phyloP scores from a whole-genome alignment of 1,140 invertebrate species.

The Tetramorium simillimum region DNA sequence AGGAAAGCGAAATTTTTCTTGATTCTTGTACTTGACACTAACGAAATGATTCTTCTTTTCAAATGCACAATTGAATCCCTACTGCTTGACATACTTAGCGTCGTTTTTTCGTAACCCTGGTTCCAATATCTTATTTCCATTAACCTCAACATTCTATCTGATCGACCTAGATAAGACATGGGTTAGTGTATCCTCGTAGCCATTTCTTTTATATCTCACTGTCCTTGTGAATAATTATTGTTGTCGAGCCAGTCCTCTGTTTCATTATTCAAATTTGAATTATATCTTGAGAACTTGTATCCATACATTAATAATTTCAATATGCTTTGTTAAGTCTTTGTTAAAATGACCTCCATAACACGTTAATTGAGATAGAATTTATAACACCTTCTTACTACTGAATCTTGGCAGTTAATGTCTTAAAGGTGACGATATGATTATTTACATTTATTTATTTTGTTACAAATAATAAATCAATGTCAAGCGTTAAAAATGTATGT shows the following conservation, averaged over 20 bases:
- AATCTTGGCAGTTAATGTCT: background rate
- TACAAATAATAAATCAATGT: background rate
- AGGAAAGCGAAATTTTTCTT: background rate
- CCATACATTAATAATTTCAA: background rate
- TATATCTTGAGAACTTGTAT: background rate
- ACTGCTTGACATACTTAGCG: slow-evolving; percentile 56
- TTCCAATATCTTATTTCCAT: slow-evolving; percentile 75
- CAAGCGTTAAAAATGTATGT: background rate
- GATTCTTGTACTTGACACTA: background rate
- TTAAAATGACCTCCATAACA: background rate
- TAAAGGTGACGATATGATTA: too few species aligned
- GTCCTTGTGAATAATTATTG: slow-evolving; percentile 43
- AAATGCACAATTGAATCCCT: slow-evolving; percentile 22
- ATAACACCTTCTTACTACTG: background rate
- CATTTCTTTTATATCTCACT: slow-evolving; percentile 32
- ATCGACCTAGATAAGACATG: slow-evolving; percentile 68
- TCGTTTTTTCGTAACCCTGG: slow-evolving; percentile 73
- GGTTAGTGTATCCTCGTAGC: background rate
- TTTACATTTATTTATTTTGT: too few species aligned
- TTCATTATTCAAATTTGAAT: slow-evolving; percentile 5
- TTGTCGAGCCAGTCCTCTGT: slow-evolving; percentile 15
- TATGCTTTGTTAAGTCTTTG: background rate
- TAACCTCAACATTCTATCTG: slow-evolving; percentile 76
- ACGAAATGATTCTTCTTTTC: background rate
- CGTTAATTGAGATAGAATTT: background rate